Conservation (phyloP, 1,140 invertebrate species). For the Glomeris maerens region DNA sequence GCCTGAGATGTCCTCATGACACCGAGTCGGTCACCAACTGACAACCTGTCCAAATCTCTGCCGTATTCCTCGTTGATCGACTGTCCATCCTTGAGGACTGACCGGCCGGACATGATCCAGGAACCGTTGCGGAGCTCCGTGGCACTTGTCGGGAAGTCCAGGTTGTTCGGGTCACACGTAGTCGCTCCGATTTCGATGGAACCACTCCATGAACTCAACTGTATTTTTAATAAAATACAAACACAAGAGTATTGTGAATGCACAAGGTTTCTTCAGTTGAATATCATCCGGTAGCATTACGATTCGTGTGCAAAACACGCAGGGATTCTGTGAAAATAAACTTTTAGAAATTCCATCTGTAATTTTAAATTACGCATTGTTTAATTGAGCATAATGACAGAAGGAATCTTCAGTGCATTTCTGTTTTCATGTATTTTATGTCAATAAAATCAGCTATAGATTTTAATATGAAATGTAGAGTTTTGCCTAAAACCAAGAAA, state of each 20-base stretch:
- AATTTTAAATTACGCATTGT: no score
- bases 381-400: no score
- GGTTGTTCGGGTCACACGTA: conserved; percentile 58
- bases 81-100: conserved; percentile 67
- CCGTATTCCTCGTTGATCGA: conserved; percentile 69
- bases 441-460: no score
- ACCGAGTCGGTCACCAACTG: conserved; percentile 69
- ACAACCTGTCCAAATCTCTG: conserved; percentile 60
- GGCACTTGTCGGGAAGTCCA: conserved; percentile 66
- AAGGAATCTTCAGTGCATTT: no score
- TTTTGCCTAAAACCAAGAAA: no score
- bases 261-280: no score
- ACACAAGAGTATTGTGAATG: conserved; percentile 1
- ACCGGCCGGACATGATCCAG: conserved; percentile 76
- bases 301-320: not conserved
- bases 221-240: conserved; percentile 19
- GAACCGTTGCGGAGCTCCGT: conserved; percentile 67
- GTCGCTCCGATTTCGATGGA: conserved; percentile 86
- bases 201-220: conserved; percentile 73
- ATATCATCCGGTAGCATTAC: not conserved
- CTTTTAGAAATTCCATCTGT: no score
- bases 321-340: not conserved
- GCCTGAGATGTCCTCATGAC: conserved; percentile 64
- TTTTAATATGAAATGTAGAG: no score
- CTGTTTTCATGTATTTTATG: no score